Evolutionary conservation across 2,113 vertebrate genomes (phyloP).

Genomic region (Beaufortia kweichowensis): DNA sequence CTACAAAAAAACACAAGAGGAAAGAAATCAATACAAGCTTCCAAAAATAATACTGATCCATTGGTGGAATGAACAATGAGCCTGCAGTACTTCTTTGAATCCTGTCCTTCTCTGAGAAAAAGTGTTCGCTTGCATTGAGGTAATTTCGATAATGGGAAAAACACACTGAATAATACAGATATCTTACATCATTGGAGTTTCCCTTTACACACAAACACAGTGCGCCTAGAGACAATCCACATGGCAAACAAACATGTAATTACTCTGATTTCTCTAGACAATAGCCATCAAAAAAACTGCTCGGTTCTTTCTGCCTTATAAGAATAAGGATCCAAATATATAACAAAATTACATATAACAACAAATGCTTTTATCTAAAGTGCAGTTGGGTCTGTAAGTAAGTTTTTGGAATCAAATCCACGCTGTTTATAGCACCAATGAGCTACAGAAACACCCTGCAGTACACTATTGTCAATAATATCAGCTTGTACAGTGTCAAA

Average conservation of each 20-base stretch:
- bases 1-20: constrained; percentile 39
- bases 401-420: too few species aligned
- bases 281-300: neutral
- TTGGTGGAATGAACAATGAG: neutral
- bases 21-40: constrained; percentile 36
- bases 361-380: too few species aligned
- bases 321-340: neutral
- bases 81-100: neutral
- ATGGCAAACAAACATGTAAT: neutral
- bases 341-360: too few species aligned
- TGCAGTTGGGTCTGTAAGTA: too few species aligned
- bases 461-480: too few species aligned
- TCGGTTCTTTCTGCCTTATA: neutral
- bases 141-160: neutral
- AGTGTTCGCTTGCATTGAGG: neutral
- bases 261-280: neutral
- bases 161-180: neutral
- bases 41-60: constrained; percentile 38
- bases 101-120: neutral
- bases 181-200: constrained; percentile 5
- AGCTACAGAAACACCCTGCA: too few species aligned
- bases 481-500: too few species aligned
- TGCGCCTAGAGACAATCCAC: neutral
- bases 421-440: too few species aligned
- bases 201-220: neutral